A percentile compares a stretch with the other conserved stretches of the same genome.
These are phyloP conservation scores for Heliconius ethilla DNA, from an alignment of 2,888 invertebrate species.

Conservation along the genomic window DNA sequence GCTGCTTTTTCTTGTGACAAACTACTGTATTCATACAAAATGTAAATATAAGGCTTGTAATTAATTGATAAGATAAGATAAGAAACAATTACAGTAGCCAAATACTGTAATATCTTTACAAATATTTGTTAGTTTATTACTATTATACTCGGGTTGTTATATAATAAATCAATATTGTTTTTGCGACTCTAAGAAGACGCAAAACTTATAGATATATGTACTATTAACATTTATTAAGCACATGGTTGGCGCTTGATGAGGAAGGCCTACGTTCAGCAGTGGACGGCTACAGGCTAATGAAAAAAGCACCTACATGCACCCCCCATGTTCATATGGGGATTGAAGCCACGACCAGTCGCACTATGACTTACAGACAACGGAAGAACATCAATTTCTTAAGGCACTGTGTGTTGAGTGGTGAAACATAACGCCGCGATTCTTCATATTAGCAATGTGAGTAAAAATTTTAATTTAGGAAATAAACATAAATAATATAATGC, in stretches of 20 bases:
- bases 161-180: slow-evolving; percentile 3
- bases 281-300: too few relatives aligned
- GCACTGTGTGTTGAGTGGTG: not conserved
- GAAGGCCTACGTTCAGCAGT: too few relatives aligned
- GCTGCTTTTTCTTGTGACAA: not conserved
- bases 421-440: not conserved
- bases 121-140: slow-evolving; percentile 9
- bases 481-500: too few relatives aligned
- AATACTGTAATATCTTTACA: not conserved
- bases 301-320: too few relatives aligned
- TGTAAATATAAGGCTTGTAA: not conserved
- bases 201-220: not conserved
- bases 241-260: too few relatives aligned
- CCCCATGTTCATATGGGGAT: too few relatives aligned
- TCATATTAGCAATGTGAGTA: not conserved
- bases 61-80: slow-evolving; percentile 3
- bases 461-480: not conserved
- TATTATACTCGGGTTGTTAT: not conserved
- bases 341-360: too few relatives aligned
- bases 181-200: not conserved
- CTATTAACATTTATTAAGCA: too few relatives aligned
- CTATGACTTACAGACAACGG: too few relatives aligned
- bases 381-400: too few relatives aligned
- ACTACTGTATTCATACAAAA: not conserved
- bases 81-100: not conserved